Base-by-base conservation (phyloP, 2,888 invertebrate species). In the Phaedon cochleariae region DNA sequence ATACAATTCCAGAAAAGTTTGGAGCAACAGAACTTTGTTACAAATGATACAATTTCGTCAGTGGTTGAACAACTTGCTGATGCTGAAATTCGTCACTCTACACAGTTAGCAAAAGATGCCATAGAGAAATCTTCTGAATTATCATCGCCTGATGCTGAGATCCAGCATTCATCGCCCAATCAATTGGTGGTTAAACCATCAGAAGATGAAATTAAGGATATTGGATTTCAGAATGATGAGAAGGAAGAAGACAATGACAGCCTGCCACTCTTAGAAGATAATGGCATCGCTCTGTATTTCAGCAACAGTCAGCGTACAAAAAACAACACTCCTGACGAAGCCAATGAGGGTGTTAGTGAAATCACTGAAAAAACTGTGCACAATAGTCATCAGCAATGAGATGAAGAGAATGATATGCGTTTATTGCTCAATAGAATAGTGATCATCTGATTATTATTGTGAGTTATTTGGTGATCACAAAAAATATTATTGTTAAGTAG, bases 221-320 rank as follows among this genome's bases (percentile, higher is more conserved):
- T 34, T 7, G 59, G 58, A 29, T 17, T 29, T 22, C 52, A n/a
- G 15, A 22, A 62, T 15, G 64, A 66, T 48, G 68, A 68, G 26
- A 67, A 64, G 12, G 68, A 59, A 26, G 1, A 82, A 77, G 37
- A 76, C 76, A 0, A 72, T 77, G 69, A 69, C 18, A 59, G 70
- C 45, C 61, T 86, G 0, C 81, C 84, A 12, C 84, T 87, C 5
- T 79, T 86, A 4, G 86, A 87, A 59, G 86, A 88, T 29, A 87
- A 87, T 58, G 88, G 88, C 58, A 87, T 89, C 0, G 89, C 89
- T 0, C 81, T 89, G 29, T 89, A 86, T 76, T 89, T 88, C 72
- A 81, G 75, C 63, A 82, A 80, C 67, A 79, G 79, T 62, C 65
- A 73, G 18, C 63, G 68, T 21, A 59, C 65, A 34, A 71, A 70